Evolutionary conservation across 92 coral and sea anemone species (phyloP), one percentile per base, ranked within the genome.

Genomic region (Bergia sp.): DNA sequence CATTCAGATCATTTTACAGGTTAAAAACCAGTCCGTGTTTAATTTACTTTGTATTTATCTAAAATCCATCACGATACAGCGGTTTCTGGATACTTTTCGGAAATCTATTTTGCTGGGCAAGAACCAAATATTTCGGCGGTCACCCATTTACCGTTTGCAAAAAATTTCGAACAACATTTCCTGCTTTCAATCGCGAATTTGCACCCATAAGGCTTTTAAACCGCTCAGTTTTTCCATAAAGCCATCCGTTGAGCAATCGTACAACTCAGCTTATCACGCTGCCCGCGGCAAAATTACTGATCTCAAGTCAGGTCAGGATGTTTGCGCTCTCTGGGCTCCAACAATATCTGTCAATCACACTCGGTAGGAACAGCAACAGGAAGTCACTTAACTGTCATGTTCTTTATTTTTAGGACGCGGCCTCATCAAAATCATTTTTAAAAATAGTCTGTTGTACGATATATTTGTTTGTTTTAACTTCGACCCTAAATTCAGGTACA

Each of bases 261-360:
- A 55, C 64, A 55, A 55, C 64, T 55, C 64, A 55, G 64, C 64
- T 55, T 55, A 66, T 66, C 73, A 66, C 73, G 73, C 73, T 66
- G 73, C n/a, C 73, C 73, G n/a, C 73, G 73, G 73, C n/a, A 66
- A 66, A 66, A 66, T 66, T 66, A 66, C 73, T 6, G 73, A 66
- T 66, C 73, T 66, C 73, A 66, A 66, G 73, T 66, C 73, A 66
- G 73, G 73, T 66, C 73, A 66, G 73, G 73, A 66, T 66, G 73
- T 66, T 66, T 66, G 73, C 73, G 8, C 73, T 66, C 73, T 18
- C 8, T 66, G 73, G 73, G 73, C 73, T 66, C 73, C 73, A 66
- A 66, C 73, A 66, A 18, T 66, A 66, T 66, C 73, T 66, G 12
- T 66, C 73, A 66, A 66, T 66, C 73, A 66, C 73, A 55, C 73